phyloP scores from a whole-genome alignment of 2,797 vertebrate genomes.

The Macrochelys suwanniensis region DNA sequence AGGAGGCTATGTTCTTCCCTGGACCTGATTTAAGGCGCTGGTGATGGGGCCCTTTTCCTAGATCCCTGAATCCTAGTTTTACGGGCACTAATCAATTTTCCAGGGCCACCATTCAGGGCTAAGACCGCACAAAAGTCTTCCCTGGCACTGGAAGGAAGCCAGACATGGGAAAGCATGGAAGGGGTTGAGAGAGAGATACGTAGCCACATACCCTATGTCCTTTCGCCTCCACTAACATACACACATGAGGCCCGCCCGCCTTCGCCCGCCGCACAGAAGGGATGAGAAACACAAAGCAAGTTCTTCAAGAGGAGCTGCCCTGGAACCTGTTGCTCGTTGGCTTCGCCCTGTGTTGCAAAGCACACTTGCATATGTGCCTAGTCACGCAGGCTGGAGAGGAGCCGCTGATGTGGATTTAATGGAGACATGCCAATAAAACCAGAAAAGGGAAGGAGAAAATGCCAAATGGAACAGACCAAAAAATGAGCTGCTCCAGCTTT shows the following conservation, averaged over 20 bases:
- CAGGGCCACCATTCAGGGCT: background rate
- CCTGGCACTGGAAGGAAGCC: background rate
- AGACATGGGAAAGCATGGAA: background rate
- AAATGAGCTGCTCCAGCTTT: background rate
- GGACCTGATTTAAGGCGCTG: background rate
- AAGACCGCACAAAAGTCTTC: background rate
- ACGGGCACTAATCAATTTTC: background rate
- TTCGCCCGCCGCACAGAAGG: background rate
- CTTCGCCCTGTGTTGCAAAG: fast-evolving
- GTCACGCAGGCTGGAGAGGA: background rate
- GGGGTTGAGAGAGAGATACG: fast-evolving
- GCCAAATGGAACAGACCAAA: background rate
- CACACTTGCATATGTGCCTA: background rate
- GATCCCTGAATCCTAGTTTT: background rate
- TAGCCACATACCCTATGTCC: fast-evolving
- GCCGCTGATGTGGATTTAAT: background rate
- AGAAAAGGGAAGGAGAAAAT: background rate
- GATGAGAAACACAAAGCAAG: background rate
- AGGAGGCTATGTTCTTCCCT: background rate
- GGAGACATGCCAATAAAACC: background rate
- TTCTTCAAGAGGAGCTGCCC: background rate
- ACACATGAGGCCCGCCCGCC: background rate
- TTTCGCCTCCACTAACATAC: background rate
- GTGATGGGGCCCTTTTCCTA: background rate
- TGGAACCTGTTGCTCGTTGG: background rate